Percentiles rank a stretch among this genome's conserved stretches.
phyloP scores from a whole-genome alignment of 2,888 invertebrate species.

The Mystacides longicornis region DNA sequence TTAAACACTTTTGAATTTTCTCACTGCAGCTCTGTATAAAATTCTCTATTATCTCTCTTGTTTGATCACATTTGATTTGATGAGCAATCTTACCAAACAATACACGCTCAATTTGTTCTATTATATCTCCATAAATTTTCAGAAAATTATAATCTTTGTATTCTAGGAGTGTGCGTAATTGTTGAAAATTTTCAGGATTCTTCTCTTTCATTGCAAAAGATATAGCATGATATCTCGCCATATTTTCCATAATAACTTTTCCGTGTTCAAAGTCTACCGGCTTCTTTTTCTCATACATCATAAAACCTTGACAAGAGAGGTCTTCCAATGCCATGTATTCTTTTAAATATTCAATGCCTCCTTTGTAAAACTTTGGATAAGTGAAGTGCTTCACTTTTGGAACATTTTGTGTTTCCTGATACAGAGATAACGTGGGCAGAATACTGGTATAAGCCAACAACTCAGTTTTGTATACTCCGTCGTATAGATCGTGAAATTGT shows the following conservation, averaged over 20 bases:
- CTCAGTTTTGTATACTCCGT: slow-evolving; percentile 12
- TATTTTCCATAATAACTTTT: slow-evolving; percentile 21
- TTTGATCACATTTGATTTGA: not conserved
- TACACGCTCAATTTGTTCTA: not conserved
- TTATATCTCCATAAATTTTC: slow-evolving; percentile 4
- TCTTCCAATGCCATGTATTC: slow-evolving; percentile 26
- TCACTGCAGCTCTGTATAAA: not conserved
- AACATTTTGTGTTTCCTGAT: slow-evolving; percentile 6
- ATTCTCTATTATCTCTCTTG: not conserved
- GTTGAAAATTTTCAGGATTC: slow-evolving; percentile 14
- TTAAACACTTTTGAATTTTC: not conserved
- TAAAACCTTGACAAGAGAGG: slow-evolving; percentile 21
- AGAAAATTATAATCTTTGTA: no score
- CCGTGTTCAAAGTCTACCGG: slow-evolving; percentile 21
- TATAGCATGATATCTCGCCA: slow-evolving; percentile 27
- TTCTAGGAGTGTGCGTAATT: no score
- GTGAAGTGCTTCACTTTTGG: not conserved
- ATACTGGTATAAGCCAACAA: slow-evolving; percentile 10
- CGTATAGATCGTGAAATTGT: slow-evolving; percentile 9
- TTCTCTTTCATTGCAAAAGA: slow-evolving; percentile 26
- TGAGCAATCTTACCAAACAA: not conserved
- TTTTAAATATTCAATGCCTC: slow-evolving; percentile 1
- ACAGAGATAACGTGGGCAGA: slow-evolving; percentile 8
- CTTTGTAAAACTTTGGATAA: slow-evolving; percentile 10
- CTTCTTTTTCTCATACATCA: slow-evolving; percentile 18